Percentiles rank a stretch among this genome's conserved stretches.
phyloP scores from a whole-genome alignment of 2,113 vertebrate species.

The Paratilapia polleni region DNA sequence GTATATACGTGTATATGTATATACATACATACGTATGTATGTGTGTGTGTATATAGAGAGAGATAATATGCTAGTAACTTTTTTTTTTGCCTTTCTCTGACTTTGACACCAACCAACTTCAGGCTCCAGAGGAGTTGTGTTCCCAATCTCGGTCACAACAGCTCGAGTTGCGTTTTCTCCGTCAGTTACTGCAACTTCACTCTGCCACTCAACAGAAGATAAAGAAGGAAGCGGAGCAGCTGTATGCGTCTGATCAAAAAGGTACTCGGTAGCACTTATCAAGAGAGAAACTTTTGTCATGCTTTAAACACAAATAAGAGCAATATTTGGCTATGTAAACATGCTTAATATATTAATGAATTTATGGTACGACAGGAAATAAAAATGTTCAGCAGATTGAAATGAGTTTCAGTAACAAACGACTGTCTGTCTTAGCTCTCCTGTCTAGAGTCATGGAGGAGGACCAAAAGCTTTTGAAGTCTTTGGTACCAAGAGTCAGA shows the following conservation, averaged over 20 bases:
- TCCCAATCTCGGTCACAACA: slow-evolving; percentile 63
- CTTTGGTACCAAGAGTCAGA: slow-evolving; percentile 74
- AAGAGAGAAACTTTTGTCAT: neutral
- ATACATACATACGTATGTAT: too few species aligned
- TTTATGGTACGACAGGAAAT: neutral
- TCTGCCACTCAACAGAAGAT: slow-evolving; percentile 51
- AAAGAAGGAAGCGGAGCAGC: slow-evolving; percentile 56
- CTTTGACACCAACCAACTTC: neutral
- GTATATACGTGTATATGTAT: too few species aligned
- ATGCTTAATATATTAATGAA: neutral
- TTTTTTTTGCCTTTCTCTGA: neutral
- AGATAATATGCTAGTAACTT: neutral
- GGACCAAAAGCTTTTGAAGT: slow-evolving; percentile 72
- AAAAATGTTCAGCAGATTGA: neutral
- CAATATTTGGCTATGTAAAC: neutral
- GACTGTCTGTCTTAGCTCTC: slow-evolving; percentile 65
- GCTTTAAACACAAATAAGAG: neutral
- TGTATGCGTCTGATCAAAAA: slow-evolving; percentile 73
- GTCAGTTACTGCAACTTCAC: slow-evolving; percentile 66
- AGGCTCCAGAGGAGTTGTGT: slow-evolving; percentile 83
- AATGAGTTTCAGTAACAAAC: neutral
- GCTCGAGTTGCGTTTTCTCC: slow-evolving; percentile 72
- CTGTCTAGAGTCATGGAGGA: slow-evolving; percentile 68
- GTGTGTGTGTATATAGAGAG: too few species aligned
- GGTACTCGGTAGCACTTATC: slow-evolving; percentile 60